Evolutionary conservation across 35 echinoderm and acorn worm species (phyloP).

Genomic region (Lytechinus variegatus): DNA sequence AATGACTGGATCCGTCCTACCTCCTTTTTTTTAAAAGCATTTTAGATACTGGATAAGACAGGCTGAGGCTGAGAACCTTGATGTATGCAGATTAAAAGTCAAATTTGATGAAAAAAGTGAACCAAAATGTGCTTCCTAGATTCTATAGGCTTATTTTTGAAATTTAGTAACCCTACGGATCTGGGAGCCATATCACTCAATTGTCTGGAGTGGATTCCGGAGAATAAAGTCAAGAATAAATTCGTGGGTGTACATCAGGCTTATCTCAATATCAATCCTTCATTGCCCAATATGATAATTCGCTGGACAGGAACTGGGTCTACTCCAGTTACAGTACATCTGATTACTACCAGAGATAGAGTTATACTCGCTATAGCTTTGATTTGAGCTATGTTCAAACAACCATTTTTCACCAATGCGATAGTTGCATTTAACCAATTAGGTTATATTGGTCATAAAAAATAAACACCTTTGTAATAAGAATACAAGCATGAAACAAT

Average conservation of each 20-base stretch:
- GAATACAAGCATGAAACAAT: too few species aligned
- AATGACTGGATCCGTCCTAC: too few species aligned
- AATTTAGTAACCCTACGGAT: neutral
- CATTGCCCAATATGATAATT: constrained; percentile 19
- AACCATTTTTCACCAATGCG: too few species aligned
- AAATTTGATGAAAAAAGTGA: neutral
- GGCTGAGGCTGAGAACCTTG: neutral
- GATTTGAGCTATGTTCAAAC: too few species aligned
- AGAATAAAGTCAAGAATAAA: neutral
- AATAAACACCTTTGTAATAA: too few species aligned
- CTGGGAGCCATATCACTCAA: neutral
- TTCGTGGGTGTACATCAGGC: neutral
- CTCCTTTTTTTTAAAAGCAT: too few species aligned
- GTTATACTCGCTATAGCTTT: neutral
- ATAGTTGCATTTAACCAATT: too few species aligned
- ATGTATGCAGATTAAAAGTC: neutral
- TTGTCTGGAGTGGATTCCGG: constrained; percentile 8
- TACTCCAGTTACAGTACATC: neutral
- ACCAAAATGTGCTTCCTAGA: neutral
- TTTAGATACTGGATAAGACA: too few species aligned
- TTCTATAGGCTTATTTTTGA: neutral
- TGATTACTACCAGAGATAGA: neutral
- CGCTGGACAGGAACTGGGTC: neutral
- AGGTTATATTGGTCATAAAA: too few species aligned
- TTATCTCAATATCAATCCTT: constrained; percentile 7